Percentiles rank a stretch among this genome's conserved stretches.
These are phyloP conservation scores for Thyatira batis DNA, from an alignment of 2,888 invertebrate species.

Conservation along the genomic window DNA sequence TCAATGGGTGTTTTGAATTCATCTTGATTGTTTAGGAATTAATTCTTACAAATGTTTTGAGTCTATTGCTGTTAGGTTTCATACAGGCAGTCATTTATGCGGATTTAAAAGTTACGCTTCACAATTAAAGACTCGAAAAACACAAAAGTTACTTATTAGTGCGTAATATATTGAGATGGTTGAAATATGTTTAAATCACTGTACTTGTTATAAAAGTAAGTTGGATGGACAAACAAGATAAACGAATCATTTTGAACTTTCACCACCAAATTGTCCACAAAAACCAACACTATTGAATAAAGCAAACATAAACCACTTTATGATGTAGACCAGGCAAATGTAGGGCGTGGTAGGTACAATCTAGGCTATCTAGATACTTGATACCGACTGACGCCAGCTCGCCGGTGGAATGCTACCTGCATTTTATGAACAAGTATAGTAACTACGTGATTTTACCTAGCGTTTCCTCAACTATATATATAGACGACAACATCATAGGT, in stretches of 20 bases:
- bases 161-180: too few species aligned
- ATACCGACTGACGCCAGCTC: conserved; percentile 17
- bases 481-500: background rate
- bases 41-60: too few species aligned
- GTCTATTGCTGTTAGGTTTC: too few species aligned
- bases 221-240: too few species aligned
- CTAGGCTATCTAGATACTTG: conserved; percentile 51
- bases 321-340: conserved; percentile 18
- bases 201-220: too few species aligned
- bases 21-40: too few species aligned
- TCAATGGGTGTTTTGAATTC: background rate
- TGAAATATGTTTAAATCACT: too few species aligned
- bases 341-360: conserved; percentile 35
- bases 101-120: too few species aligned
- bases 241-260: background rate
- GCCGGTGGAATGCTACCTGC: conserved; percentile 1
- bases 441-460: background rate
- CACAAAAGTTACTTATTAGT: too few species aligned
- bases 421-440: background rate
- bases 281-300: background rate
- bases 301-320: background rate
- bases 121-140: too few species aligned
- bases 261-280: background rate
- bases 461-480: background rate
- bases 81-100: too few species aligned